Conservation (phyloP, 2,113 vertebrate species). For the human (Homo sapiens) region DNA sequence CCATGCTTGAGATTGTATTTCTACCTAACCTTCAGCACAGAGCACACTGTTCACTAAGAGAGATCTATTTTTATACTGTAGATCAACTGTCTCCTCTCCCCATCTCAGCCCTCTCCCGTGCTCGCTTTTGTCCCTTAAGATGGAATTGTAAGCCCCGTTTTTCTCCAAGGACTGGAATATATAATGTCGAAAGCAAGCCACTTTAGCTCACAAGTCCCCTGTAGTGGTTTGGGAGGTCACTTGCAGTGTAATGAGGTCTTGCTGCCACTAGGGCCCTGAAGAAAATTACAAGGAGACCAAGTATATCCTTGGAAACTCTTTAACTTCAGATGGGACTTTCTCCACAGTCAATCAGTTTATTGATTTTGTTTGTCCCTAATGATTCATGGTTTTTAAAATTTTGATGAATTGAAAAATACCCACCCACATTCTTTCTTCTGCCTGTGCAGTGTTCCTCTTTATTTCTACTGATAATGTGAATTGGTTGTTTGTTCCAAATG, state of each 20-base stretch:
- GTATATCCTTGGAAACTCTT: background rate
- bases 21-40: background rate
- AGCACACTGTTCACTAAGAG: background rate
- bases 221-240: background rate
- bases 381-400: background rate
- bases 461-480: background rate
- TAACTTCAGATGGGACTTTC: background rate
- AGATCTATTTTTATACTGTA: background rate
- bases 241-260: constrained; percentile 22
- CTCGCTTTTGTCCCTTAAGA: background rate
- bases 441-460: background rate
- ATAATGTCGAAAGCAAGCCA: background rate
- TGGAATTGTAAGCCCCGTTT: background rate
- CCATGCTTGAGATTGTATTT: background rate
- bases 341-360: background rate
- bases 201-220: background rate
- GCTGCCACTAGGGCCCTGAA: background rate
- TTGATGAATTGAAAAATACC: background rate
- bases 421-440: background rate
- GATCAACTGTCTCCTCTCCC: background rate
- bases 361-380: background rate
- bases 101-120: background rate
- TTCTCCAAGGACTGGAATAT: background rate
- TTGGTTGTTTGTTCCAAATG: background rate
- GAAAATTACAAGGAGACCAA: background rate